Percentiles rank a stretch among this genome's conserved stretches.
Evolutionary conservation across 2,797 vertebrate genomes (phyloP).

Genomic region (Odontamblyopus rebecca): DNA sequence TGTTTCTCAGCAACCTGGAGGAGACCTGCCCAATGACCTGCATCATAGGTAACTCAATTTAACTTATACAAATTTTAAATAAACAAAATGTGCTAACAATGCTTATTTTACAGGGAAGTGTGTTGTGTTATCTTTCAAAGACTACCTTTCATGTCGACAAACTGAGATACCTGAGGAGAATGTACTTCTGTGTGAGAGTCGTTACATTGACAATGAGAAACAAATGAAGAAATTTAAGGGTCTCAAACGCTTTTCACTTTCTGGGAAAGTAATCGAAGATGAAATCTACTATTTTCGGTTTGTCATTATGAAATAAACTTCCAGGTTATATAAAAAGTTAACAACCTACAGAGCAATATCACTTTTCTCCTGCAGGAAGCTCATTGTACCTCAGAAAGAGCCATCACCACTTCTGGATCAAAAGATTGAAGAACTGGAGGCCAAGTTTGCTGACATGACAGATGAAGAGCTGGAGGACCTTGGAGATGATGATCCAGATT

Average conservation of each 20-base stretch:
- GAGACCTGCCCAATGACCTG: slow-evolving; percentile 93
- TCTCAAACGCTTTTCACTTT: slow-evolving; percentile 95
- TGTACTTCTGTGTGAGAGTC: slow-evolving; percentile 93
- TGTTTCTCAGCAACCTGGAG: slow-evolving; percentile 95
- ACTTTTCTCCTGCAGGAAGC: slow-evolving; percentile 79
- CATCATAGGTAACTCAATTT: slow-evolving; percentile 80
- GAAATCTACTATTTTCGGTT: slow-evolving; percentile 98
- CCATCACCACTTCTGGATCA: slow-evolving; percentile 94
- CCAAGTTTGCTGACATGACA: slow-evolving; percentile 95
- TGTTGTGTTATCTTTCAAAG: slow-evolving; percentile 94
- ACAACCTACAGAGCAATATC: not conserved
- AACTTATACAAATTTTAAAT: not conserved
- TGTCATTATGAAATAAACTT: not conserved
- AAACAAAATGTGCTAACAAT: not conserved
- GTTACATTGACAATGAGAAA: slow-evolving; percentile 95
- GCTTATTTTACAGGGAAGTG: slow-evolving; percentile 90
- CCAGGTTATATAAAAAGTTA: not conserved
- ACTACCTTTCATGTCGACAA: slow-evolving; percentile 95
- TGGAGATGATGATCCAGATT: slow-evolving; percentile 93
- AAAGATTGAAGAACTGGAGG: slow-evolving; percentile 95
- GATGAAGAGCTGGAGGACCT: slow-evolving; percentile 91
- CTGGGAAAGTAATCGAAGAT: slow-evolving; percentile 97
- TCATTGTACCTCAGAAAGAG: slow-evolving; percentile 94
- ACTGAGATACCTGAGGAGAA: slow-evolving; percentile 86
- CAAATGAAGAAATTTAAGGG: slow-evolving; percentile 99